These are phyloP conservation scores for Speoplatyrhinus poulsoni DNA, from an alignment of 2,113 vertebrate species.

Conservation along the genomic window DNA sequence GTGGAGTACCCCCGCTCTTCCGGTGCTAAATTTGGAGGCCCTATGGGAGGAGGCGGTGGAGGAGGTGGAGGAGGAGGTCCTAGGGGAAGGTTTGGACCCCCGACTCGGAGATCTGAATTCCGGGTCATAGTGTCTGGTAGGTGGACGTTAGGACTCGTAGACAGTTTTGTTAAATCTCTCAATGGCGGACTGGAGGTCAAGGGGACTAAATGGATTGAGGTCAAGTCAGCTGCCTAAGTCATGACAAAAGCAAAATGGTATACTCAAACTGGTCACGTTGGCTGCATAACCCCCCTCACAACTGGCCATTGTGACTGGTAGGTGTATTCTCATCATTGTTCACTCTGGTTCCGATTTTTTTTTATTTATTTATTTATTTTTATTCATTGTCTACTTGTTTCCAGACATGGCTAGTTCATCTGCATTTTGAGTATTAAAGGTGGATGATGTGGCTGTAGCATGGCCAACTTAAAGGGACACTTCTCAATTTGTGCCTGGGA, in stretches of 20 bases:
- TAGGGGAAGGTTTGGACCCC: constrained; percentile 84
- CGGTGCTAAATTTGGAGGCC: constrained; percentile 70
- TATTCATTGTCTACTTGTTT: not conserved
- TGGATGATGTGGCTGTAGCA: too few relatives aligned
- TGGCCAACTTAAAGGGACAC: too few relatives aligned
- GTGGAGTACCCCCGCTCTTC: constrained; percentile 89
- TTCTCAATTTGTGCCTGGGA: not conserved
- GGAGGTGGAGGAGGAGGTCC: constrained; percentile 67
- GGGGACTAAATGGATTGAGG: constrained; percentile 57
- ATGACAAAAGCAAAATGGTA: constrained; percentile 48
- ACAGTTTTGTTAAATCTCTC: constrained; percentile 34
- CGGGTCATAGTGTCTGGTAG: constrained; percentile 86
- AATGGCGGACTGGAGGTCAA: constrained; percentile 53
- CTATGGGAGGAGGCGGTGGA: constrained; percentile 69
- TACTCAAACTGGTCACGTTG: constrained; percentile 55
- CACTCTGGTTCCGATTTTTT: constrained; percentile 20
- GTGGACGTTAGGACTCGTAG: constrained; percentile 63
- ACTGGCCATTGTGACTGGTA: constrained; percentile 60
- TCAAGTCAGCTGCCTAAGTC: constrained; percentile 56
- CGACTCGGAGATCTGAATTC: constrained; percentile 89
- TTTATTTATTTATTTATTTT: constrained; percentile 13
- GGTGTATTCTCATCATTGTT: constrained; percentile 60
- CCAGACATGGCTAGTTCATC: too few relatives aligned
- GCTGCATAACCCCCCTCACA: constrained; percentile 53
- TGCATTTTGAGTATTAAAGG: too few relatives aligned